Conservation (phyloP, 2,113 vertebrate species). For the Clarias macrocephalus region DNA sequence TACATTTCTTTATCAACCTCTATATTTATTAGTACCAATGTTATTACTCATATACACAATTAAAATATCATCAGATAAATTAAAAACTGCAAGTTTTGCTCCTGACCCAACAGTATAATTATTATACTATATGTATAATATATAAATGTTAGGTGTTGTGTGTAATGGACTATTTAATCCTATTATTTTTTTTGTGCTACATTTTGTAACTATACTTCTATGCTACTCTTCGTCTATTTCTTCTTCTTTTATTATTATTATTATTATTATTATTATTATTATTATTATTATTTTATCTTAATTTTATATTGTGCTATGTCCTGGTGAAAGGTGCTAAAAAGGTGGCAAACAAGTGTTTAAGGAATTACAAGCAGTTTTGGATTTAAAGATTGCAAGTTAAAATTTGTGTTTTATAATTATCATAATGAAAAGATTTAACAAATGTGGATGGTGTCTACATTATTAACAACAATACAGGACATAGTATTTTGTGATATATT, state of each 20-base stretch:
- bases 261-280: too few species aligned
- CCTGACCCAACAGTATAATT: not conserved
- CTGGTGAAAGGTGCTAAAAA: not conserved
- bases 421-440: too few species aligned
- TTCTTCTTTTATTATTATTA: not conserved
- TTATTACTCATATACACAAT: not conserved
- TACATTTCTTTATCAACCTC: conserved; percentile 26
- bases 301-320: too few species aligned
- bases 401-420: too few species aligned
- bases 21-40: not conserved
- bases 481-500: too few species aligned
- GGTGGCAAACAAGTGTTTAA: not conserved
- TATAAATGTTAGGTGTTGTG: conserved; percentile 42
- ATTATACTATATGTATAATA: too few species aligned
- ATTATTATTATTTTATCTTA: not conserved
- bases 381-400: too few species aligned
- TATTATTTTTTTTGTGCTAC: conserved; percentile 29
- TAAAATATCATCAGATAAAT: not conserved
- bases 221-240: not conserved
- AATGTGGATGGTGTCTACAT: too few species aligned
- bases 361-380: not conserved
- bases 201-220: conserved; percentile 15
- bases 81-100: conserved; percentile 16
- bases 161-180: conserved; percentile 36
- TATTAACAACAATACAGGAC: too few species aligned